Base-by-base conservation (phyloP, 2,113 vertebrate species). In the Numida meleagris region DNA sequence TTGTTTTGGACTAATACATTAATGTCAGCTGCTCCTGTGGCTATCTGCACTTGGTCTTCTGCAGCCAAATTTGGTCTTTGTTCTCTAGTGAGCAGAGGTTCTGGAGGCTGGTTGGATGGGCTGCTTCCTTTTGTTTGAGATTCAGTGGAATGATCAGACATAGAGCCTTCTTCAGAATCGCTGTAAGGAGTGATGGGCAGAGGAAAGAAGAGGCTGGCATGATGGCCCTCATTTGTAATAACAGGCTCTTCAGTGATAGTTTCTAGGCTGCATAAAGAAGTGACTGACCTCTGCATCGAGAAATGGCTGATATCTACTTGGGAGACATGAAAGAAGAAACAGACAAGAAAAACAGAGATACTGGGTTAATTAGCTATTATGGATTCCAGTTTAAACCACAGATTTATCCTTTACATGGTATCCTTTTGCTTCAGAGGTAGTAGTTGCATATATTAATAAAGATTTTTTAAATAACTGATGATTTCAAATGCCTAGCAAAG, bases 201-300 rank as follows among this genome's bases (percentile, higher is more conserved):
- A 38, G 61, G 95, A 86, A 88, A 90, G 63, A 87, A 58, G 17
- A 89, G 82, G 78, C 96, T 91, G 92, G 46, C 43, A 42, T 61
- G 89, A 83, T 88, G 92, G 81, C 65, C 96, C 76, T 98, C 97
- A 79, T 70, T 97, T 89, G 97, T 74, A 95, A 78, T 31, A 74
- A 88, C 72, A 36, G 98, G 96, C 94, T 98, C 98, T 96, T 99
- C 99, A 14, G 97, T 96, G 76, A 98, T 98, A 38, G 98, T 98
- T 96, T 98, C 98, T 95, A 99, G 97, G 96, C 97, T 97, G 96
- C 97, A 97, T 93, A 97, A 97, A 84, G 98, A 98, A 82, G 97
- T 95, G 91, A 95, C 89, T 75, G 98, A 96, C 97, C 96, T 98
- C 97, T 98, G 98, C 50, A 95, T 76, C 38, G 97, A 97, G 90